Evolutionary conservation across 2,888 invertebrate species (phyloP).

Genomic region (Adineta ricciae): DNA sequence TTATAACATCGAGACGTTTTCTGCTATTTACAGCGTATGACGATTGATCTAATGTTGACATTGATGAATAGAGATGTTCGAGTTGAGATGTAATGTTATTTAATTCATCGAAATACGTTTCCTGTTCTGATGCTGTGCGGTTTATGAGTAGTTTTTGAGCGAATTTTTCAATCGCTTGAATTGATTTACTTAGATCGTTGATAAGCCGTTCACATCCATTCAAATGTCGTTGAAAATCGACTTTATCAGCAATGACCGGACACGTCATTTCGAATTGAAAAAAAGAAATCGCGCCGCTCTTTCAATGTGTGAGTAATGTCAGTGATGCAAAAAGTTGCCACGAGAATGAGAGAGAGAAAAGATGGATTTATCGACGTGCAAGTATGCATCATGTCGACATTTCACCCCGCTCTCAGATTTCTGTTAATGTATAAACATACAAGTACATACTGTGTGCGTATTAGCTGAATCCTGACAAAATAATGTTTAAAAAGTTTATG

Average conservation of each 20-base stretch:
- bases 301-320: background rate
- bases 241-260: background rate
- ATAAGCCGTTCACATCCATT: constrained; percentile 1
- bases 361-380: background rate
- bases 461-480: no score
- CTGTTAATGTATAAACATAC: background rate
- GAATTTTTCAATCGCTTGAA: background rate
- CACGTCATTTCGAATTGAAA: background rate
- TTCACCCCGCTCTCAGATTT: background rate
- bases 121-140: background rate
- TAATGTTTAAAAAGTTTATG: no score
- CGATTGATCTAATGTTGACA: background rate
- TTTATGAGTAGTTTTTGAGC: background rate
- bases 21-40: background rate
- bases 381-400: background rate
- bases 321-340: background rate
- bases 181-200: background rate
- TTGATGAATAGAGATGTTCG: background rate
- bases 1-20: background rate
- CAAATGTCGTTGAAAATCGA: constrained; percentile 17
- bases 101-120: background rate
- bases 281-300: background rate
- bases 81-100: background rate
- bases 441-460: background rate
- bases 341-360: no score